Conservation (phyloP, 2,888 invertebrate species). For the Lasioglossum marginatum region DNA sequence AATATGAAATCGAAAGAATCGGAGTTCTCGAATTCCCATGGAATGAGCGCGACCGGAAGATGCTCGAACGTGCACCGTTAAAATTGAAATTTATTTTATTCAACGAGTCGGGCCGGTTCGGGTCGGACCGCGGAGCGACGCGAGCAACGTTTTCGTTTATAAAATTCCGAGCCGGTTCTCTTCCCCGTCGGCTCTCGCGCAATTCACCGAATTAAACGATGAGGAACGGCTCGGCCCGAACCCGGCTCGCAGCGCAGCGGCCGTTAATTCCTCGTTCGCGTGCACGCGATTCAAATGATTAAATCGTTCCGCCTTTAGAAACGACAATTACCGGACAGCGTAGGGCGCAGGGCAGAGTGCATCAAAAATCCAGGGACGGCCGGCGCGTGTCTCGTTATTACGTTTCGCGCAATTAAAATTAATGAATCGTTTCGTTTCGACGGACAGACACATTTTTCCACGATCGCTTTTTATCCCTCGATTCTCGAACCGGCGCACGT, state of each 20-base stretch:
- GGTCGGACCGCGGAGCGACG: neutral
- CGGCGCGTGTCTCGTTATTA: neutral
- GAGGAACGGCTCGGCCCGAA: neutral
- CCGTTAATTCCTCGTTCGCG: neutral
- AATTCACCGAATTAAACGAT: conserved; percentile 15
- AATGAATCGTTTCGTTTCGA: conserved; percentile 1
- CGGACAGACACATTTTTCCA: neutral
- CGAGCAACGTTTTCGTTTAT: neutral
- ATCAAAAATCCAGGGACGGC: neutral
- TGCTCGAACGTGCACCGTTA: neutral
- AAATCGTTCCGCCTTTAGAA: conserved; percentile 7
- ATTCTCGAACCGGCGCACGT: neutral
- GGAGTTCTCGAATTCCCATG: neutral
- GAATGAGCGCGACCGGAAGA: neutral
- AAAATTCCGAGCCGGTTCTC: neutral
- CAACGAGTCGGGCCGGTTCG: neutral
- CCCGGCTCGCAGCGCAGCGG: neutral
- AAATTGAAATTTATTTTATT: conserved; percentile 8
- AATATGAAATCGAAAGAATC: neutral
- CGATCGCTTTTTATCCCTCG: neutral
- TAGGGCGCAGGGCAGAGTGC: neutral
- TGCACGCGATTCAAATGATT: conserved; percentile 13
- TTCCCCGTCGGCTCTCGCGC: neutral
- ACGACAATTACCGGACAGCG: neutral
- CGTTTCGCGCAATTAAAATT: neutral